Evolutionary conservation across 2,113 vertebrate genomes (phyloP).

Genomic region (Platichthys flesus): DNA sequence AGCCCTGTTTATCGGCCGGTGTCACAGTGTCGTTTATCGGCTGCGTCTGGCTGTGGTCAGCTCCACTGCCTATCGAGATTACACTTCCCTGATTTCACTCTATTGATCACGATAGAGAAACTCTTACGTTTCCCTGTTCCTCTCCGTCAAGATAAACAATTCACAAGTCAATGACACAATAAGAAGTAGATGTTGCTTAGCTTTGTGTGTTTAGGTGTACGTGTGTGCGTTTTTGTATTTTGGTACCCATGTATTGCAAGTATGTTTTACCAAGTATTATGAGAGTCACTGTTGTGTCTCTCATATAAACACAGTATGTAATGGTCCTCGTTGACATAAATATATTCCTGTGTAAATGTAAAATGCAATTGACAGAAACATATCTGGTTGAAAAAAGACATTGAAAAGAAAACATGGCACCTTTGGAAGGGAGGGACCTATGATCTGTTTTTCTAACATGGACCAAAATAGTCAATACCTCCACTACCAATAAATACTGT

Average conservation of each 20-base stretch:
- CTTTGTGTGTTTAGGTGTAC: neutral
- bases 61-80: conserved; percentile 53
- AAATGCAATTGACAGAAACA: too few relatives aligned
- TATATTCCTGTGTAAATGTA: neutral
- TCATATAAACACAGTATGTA: neutral
- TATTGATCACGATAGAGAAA: conserved; percentile 48
- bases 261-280: too few relatives aligned
- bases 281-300: too few relatives aligned
- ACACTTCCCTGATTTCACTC: conserved; percentile 27
- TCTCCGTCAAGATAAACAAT: conserved; percentile 38
- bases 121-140: neutral
- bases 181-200: neutral
- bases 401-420: too few relatives aligned
- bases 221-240: neutral
- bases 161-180: conserved; percentile 32
- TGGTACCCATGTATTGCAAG: neutral
- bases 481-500: conserved; percentile 5
- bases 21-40: conserved; percentile 41
- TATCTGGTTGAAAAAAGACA: too few relatives aligned
- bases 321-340: neutral
- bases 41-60: conserved; percentile 38
- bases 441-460: conserved; percentile 1
- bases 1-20: conserved; percentile 34
- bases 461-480: conserved; percentile 15
- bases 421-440: neutral